Percentiles rank a stretch among this genome's conserved stretches.
These are phyloP conservation scores for Lordiphosa clarofinis DNA, from an alignment of 1,140 invertebrate genomes.

Conservation along the genomic window DNA sequence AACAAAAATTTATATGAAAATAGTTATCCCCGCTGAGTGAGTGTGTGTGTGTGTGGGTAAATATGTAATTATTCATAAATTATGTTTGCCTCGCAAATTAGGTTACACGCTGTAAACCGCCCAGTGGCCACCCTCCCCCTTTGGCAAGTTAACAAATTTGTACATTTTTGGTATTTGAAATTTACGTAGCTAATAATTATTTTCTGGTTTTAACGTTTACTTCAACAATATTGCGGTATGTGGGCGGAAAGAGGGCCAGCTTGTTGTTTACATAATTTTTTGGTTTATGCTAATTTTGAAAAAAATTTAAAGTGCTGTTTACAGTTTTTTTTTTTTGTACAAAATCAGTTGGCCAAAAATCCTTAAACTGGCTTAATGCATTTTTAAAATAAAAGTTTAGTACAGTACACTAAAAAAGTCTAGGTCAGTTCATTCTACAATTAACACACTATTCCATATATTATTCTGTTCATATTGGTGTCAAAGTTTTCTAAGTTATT, in stretches of 20 bases:
- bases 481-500: too few species aligned
- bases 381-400: too few species aligned
- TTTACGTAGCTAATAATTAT: slow-evolving; percentile 44
- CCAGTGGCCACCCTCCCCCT: background rate
- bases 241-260: background rate
- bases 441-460: too few species aligned
- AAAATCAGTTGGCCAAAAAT: too few species aligned
- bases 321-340: too few species aligned
- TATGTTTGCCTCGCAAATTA: slow-evolving; percentile 36
- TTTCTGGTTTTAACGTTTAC: slow-evolving; percentile 32
- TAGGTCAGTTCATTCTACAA: too few species aligned
- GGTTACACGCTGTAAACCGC: slow-evolving; percentile 5
- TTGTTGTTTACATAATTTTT: slow-evolving; percentile 21
- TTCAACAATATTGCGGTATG: slow-evolving; percentile 13
- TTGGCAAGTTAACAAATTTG: slow-evolving; percentile 36
- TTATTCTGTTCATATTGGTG: too few species aligned
- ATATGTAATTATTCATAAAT: slow-evolving; percentile 63
- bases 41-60: slow-evolving; percentile 26
- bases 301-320: slow-evolving; percentile 2
- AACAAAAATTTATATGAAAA: slow-evolving; percentile 29
- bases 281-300: slow-evolving; percentile 2
- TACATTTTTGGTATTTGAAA: slow-evolving; percentile 38
- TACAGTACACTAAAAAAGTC: too few species aligned
- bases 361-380: background rate
- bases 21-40: slow-evolving; percentile 10